Evolutionary conservation across 2,113 vertebrate species (phyloP).

Genomic region (Helogale parvula): DNA sequence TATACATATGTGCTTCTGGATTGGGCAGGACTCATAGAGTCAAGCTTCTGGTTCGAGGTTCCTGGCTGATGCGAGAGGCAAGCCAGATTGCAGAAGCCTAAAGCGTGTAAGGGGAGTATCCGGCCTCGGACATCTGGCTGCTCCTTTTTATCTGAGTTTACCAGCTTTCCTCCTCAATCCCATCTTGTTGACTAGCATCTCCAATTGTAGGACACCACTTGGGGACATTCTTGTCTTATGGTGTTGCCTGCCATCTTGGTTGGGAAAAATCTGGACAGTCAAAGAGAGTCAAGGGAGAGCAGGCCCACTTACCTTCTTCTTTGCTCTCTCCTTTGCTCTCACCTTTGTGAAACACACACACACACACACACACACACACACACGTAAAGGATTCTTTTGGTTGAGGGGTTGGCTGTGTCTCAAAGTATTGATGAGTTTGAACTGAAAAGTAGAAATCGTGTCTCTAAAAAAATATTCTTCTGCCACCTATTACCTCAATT

Average conservation of each 20-base stretch:
- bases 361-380: not conserved
- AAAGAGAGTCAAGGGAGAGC: not conserved
- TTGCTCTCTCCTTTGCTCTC: constrained; percentile 80
- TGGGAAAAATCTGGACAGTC: constrained; percentile 11
- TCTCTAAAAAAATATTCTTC: not conserved
- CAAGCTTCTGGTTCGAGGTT: too few relatives aligned
- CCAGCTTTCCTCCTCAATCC: too few relatives aligned
- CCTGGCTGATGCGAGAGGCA: too few relatives aligned
- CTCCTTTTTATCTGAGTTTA: too few relatives aligned
- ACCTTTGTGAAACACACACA: not conserved
- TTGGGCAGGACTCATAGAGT: too few relatives aligned
- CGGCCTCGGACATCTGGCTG: too few relatives aligned
- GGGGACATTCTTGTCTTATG: not conserved
- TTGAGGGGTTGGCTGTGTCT: not conserved
- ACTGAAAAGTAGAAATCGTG: constrained; percentile 39
- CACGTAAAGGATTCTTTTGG: not conserved
- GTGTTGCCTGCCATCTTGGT: not conserved
- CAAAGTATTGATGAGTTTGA: not conserved
- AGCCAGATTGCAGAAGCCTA: too few relatives aligned
- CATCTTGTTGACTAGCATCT: not conserved
- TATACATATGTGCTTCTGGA: too few relatives aligned
- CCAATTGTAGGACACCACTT: not conserved
- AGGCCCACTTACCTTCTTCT: constrained; percentile 47
- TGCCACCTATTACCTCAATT: not conserved
- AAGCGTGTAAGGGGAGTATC: too few relatives aligned